Conservation (phyloP, 92 coral and sea anemone genomes). For the Anthopleura xanthogrammica region DNA sequence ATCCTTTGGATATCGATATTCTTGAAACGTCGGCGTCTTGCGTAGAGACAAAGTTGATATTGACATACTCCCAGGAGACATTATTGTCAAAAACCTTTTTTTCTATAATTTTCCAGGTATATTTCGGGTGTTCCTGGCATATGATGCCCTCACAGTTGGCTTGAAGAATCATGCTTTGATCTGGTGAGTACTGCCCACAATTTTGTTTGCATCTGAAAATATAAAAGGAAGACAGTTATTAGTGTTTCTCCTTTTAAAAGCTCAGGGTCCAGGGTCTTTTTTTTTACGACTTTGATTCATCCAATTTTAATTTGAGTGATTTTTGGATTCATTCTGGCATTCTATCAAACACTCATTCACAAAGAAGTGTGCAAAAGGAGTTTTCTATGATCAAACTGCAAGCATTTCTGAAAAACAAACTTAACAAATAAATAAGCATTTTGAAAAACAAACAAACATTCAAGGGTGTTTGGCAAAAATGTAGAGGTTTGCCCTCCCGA, state of each 20-base stretch:
- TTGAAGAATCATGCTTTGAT: conserved; percentile 31
- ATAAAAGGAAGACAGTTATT: neutral
- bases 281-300: too few relatives aligned
- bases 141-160: conserved; percentile 45
- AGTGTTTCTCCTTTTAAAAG: neutral
- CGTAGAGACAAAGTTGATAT: neutral
- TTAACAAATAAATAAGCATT: too few relatives aligned
- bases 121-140: conserved; percentile 38
- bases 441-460: too few relatives aligned
- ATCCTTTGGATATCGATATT: conserved; percentile 11
- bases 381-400: too few relatives aligned
- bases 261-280: too few relatives aligned
- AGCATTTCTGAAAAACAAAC: too few relatives aligned
- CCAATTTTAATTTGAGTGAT: too few relatives aligned
- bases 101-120: conserved; percentile 26
- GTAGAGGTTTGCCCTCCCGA: too few relatives aligned
- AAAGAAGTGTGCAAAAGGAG: too few relatives aligned
- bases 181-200: conserved; percentile 45
- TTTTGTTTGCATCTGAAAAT: conserved; percentile 63
- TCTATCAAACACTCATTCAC: too few relatives aligned
- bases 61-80: conserved; percentile 13
- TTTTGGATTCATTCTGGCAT: too few relatives aligned
- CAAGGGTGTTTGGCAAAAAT: too few relatives aligned
- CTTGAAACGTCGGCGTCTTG: conserved; percentile 14
- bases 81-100: conserved; percentile 9